Evolutionary conservation across 2,797 vertebrate genomes (phyloP), one percentile per base, ranked within the genome.

Genomic region (Hyperoplus immaculatus): DNA sequence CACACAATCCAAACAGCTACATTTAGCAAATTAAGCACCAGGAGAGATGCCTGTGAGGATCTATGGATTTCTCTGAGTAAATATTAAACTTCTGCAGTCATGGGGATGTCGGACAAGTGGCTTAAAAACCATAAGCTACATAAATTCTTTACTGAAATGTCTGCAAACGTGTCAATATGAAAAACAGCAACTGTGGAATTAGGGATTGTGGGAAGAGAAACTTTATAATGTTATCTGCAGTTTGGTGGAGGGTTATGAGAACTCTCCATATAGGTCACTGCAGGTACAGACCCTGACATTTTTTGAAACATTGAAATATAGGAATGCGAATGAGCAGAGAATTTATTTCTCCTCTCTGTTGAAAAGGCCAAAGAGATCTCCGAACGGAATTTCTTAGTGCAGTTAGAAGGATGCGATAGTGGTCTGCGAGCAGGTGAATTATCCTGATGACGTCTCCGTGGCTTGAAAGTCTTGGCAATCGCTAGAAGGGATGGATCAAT

Each of bases 391-490:
- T 68, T 77, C 45, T 77, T 16, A 29, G 54, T 53, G 77, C 69
- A 85, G 84, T 73, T 84, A 72, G 45, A 69, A 78, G 63, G 58
- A 69, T 58, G 75, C 66, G 68, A 53, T 54, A 36, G 59, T 59
- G 63, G 58, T 79, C 71, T 77, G 74, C 72, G 81, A 82, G 67
- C 64, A 47, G 54, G 78, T 76, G 87, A 89, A 88, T 84, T 84
- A 89, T 85, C 86, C 83, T 18, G 81, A 83, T 84, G 87, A 87
- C 84, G 89, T 72, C 75, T 41, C 77, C 68, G 46, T 58, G 68
- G 71, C 80, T 91, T 87, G 77, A 85, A 89, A 90, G 88, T 90
- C 90, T 87, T 92, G 87, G 88, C 89, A 87, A 29, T 88, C 85
- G 12, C 82, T 78, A 60, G 85, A 88, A 81, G 84, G 86, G 79